Conservation (phyloP, 2,888 invertebrate species). For the Tetramorium bicarinatum region DNA sequence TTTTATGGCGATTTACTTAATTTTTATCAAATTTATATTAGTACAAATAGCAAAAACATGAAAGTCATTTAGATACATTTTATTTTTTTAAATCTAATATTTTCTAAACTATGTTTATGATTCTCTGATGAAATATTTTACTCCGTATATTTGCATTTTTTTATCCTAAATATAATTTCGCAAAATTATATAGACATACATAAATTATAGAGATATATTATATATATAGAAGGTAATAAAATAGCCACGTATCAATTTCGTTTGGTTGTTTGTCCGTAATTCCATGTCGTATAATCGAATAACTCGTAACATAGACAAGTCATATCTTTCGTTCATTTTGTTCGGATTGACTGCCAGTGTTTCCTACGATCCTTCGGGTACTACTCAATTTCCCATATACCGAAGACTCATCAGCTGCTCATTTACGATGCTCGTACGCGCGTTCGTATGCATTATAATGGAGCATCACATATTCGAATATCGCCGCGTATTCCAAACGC, state of each 20-base stretch:
- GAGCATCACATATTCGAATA: slow-evolving; percentile 50
- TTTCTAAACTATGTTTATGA: neutral
- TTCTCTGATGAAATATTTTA: slow-evolving; percentile 40
- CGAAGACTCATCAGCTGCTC: slow-evolving; percentile 54
- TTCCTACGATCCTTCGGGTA: slow-evolving; percentile 57
- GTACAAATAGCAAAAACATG: neutral
- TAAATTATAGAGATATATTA: neutral
- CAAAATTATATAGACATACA: neutral
- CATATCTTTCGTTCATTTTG: slow-evolving; percentile 36
- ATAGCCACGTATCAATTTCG: slow-evolving; percentile 23
- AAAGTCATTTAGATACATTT: neutral
- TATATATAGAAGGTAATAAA: neutral
- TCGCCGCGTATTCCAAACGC: slow-evolving; percentile 37
- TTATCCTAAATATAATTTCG: neutral
- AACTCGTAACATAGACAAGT: slow-evolving; percentile 34
- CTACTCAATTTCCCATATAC: slow-evolving; percentile 66
- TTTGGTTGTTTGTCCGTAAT: neutral
- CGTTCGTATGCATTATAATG: slow-evolving; percentile 67
- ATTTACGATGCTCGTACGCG: slow-evolving; percentile 54
- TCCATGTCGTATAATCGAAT: slow-evolving; percentile 25
- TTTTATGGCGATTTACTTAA: neutral
- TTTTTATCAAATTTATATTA: neutral
- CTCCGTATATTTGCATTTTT: slow-evolving; percentile 3
- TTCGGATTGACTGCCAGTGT: slow-evolving; percentile 31
- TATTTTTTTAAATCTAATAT: neutral